A percentile compares a stretch with the other conserved stretches of the same genome.
phyloP scores from a whole-genome alignment of 2,797 vertebrate genomes.

The Silurus lanzhouensis region DNA sequence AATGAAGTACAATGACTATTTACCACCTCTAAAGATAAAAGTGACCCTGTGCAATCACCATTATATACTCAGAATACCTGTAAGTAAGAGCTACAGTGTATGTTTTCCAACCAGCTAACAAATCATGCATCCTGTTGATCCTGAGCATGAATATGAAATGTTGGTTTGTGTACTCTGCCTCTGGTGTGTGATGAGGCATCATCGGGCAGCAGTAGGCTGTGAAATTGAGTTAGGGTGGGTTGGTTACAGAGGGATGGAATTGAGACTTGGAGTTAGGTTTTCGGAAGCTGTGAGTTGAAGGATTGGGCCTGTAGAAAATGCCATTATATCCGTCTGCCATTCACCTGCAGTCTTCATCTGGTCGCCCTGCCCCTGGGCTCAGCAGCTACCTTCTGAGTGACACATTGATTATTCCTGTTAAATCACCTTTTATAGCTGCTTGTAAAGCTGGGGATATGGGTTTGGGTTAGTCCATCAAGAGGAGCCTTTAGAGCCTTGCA shows the following conservation, averaged over 20 bases:
- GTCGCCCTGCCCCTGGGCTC: constrained; percentile 14
- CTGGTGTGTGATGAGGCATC: constrained; percentile 40
- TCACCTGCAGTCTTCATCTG: constrained; percentile 46
- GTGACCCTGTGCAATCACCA: not conserved
- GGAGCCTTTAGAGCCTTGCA: constrained; percentile 20
- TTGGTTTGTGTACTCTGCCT: constrained; percentile 55
- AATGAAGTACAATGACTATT: too few relatives aligned
- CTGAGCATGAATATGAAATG: constrained; percentile 47
- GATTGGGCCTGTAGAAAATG: constrained; percentile 47
- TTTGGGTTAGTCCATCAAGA: constrained; percentile 43
- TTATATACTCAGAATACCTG: not conserved
- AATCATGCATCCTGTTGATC: constrained; percentile 34
- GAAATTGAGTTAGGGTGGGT: constrained; percentile 61
- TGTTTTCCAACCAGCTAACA: constrained; percentile 16
- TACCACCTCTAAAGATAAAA: not conserved
- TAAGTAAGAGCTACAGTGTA: not conserved
- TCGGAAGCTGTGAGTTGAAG: constrained; percentile 40
- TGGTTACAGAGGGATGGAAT: constrained; percentile 45
- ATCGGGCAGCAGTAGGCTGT: constrained; percentile 57
- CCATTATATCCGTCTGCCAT: constrained; percentile 48
- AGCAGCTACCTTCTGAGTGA: constrained; percentile 48
- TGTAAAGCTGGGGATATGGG: constrained; percentile 50
- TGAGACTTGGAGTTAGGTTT: constrained; percentile 32
- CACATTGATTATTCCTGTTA: constrained; percentile 59
- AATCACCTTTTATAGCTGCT: constrained; percentile 54